A percentile compares a stretch with the other conserved stretches of the same genome.
These are phyloP conservation scores for Lepetodrilus schrolli DNA, from an alignment of 2,888 invertebrate genomes.

Conservation along the genomic window DNA sequence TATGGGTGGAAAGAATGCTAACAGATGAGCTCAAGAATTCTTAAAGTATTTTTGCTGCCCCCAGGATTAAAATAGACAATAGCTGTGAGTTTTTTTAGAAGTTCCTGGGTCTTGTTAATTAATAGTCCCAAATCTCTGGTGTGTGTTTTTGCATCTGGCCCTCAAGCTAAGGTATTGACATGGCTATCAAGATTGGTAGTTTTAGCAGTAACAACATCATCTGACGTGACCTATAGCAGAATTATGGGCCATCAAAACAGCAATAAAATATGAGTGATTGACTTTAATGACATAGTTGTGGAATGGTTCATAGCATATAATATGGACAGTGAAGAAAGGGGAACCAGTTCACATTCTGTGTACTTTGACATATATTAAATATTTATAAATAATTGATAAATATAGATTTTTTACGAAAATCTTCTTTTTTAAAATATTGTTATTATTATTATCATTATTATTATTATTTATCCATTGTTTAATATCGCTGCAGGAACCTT, in stretches of 20 bases:
- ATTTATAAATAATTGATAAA: no score
- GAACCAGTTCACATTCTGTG: no score
- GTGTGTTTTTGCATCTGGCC: background rate
- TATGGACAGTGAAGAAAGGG: no score
- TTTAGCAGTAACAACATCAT: background rate
- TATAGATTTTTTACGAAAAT: no score
- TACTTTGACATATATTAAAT: no score
- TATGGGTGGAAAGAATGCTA: background rate
- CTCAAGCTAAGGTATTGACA: background rate
- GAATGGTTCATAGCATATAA: no score
- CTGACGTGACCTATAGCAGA: background rate
- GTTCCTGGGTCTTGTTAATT: background rate
- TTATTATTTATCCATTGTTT: no score
- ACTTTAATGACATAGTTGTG: no score
- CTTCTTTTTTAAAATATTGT: no score
- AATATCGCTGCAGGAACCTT: no score
- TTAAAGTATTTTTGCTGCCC: conserved; percentile 2
- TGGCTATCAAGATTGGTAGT: background rate
- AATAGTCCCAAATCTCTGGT: background rate
- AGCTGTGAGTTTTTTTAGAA: background rate
- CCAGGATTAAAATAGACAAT: conserved; percentile 2
- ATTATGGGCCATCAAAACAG: background rate
- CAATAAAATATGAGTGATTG: background rate
- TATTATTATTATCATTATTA: no score
- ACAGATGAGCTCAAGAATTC: conserved; percentile 2